Percentiles rank a stretch among this genome's conserved stretches.
Conservation (phyloP, 2,797 vertebrate species). For the Craterocephalus amniculus region DNA sequence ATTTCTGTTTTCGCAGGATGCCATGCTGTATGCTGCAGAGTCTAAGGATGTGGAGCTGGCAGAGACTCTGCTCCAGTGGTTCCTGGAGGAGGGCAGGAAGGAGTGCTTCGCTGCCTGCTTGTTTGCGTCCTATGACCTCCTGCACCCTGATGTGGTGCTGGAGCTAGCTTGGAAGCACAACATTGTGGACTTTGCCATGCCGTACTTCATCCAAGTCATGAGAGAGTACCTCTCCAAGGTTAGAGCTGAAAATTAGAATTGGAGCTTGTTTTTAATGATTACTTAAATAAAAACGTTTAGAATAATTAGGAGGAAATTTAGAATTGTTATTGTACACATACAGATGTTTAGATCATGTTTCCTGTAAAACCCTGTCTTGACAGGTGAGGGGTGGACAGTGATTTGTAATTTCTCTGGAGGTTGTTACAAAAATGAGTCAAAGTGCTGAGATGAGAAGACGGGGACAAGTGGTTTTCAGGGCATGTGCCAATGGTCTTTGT, state of each 20-base stretch:
- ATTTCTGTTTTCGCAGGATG: conserved; percentile 80
- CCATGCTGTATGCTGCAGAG: conserved; percentile 91
- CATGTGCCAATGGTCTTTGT: conserved; percentile 16
- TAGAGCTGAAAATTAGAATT: conserved; percentile 46
- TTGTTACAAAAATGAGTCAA: conserved; percentile 24
- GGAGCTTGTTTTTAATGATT: neutral
- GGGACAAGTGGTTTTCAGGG: conserved; percentile 6
- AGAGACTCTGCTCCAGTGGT: conserved; percentile 91
- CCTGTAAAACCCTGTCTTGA: conserved; percentile 33
- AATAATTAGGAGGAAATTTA: neutral
- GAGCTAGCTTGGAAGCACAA: conserved; percentile 92
- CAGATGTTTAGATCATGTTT: conserved; percentile 25
- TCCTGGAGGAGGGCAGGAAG: conserved; percentile 89
- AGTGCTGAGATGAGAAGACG: neutral
- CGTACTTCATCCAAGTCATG: conserved; percentile 94
- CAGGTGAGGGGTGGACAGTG: conserved; percentile 30
- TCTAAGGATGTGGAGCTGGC: conserved; percentile 89
- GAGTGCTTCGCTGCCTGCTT: conserved; percentile 92
- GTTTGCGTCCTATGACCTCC: conserved; percentile 90
- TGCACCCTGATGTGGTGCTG: conserved; percentile 90
- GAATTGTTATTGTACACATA: conserved; percentile 11
- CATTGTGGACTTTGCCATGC: conserved; percentile 92
- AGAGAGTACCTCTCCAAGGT: conserved; percentile 92
- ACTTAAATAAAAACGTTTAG: neutral
- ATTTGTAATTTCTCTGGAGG: conserved; percentile 23